Percentiles rank a stretch among this genome's conserved stretches.
Conservation (phyloP, 2,888 invertebrate species). For the Scrobipalpa atriplicella region DNA sequence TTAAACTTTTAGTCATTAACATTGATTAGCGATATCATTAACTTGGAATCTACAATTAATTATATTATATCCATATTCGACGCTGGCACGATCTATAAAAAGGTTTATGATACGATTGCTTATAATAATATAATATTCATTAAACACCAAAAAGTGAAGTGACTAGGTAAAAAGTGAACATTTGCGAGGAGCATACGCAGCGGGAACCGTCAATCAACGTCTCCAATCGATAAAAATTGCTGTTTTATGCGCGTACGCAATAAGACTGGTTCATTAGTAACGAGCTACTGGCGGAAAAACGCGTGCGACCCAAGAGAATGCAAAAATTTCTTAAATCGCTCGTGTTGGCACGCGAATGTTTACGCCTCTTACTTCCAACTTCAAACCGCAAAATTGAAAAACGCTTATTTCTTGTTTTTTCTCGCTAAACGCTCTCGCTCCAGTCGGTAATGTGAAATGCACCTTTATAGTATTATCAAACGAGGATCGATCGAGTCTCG, state of each 20-base stretch:
- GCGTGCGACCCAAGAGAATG: conserved; percentile 8
- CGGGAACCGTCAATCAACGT: conserved; percentile 67
- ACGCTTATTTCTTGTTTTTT: neutral
- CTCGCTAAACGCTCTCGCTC: conserved; percentile 33
- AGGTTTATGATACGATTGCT: conserved; percentile 11
- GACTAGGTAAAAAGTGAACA: conserved; percentile 56
- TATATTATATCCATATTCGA: conserved; percentile 30
- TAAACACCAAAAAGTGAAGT: conserved; percentile 49
- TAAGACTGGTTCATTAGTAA: conserved; percentile 27
- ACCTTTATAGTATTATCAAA: conserved; percentile 42
- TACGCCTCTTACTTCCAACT: conserved; percentile 8
- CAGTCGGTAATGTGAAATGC: conserved; percentile 32
- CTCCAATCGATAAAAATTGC: conserved; percentile 50
- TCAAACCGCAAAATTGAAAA: neutral
- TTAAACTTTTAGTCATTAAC: conserved; percentile 10
- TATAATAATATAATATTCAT: conserved; percentile 39
- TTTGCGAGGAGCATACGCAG: conserved; percentile 45
- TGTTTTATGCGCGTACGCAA: conserved; percentile 45
- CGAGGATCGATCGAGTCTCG: conserved; percentile 42
- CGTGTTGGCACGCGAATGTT: conserved; percentile 7
- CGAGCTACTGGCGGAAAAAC: conserved; percentile 33
- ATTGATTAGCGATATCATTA: conserved; percentile 21
- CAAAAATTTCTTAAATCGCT: conserved; percentile 10
- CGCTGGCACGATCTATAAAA: neutral
- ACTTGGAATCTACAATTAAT: conserved; percentile 21